Percentiles rank a stretch among this genome's conserved stretches.
Conservation (phyloP, 1,140 invertebrate genomes). For the Plodia interpunctella region DNA sequence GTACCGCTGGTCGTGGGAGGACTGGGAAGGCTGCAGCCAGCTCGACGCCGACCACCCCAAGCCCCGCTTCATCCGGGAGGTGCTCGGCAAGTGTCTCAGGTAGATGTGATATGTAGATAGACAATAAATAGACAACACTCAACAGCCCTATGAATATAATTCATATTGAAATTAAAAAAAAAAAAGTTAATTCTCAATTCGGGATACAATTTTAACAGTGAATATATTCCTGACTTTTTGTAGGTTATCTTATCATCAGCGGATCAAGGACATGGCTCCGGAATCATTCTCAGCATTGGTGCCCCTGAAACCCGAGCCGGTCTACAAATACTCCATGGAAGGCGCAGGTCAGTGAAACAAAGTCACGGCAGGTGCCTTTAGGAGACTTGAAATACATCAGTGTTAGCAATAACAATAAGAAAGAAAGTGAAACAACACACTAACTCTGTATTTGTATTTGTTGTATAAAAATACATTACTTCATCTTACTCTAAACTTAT, state of each 20-base stretch:
- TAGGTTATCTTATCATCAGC: conserved; percentile 96
- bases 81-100: conserved; percentile 93
- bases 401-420: no score
- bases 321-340: conserved; percentile 90
- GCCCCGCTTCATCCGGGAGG: conserved; percentile 97
- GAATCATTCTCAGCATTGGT: conserved; percentile 90
- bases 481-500: conserved; percentile 52
- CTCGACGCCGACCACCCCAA: conserved; percentile 94
- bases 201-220: no score
- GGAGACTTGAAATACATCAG: no score
- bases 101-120: conserved; percentile 46
- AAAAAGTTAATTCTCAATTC: no score
- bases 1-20: conserved; percentile 99
- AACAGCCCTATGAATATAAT: no score
- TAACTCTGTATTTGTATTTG: conserved; percentile 26
- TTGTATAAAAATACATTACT: conserved; percentile 46
- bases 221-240: no score
- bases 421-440: no score
- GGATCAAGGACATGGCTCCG: conserved; percentile 95
- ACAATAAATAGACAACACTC: background rate
- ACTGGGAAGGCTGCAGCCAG: conserved; percentile 91
- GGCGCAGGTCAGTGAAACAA: conserved; percentile 82
- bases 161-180: no score
- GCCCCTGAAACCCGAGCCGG: conserved; percentile 86
- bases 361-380: no score